Evolutionary conservation across 2,888 invertebrate species (phyloP).

Genomic region (Andrena bicolor): DNA sequence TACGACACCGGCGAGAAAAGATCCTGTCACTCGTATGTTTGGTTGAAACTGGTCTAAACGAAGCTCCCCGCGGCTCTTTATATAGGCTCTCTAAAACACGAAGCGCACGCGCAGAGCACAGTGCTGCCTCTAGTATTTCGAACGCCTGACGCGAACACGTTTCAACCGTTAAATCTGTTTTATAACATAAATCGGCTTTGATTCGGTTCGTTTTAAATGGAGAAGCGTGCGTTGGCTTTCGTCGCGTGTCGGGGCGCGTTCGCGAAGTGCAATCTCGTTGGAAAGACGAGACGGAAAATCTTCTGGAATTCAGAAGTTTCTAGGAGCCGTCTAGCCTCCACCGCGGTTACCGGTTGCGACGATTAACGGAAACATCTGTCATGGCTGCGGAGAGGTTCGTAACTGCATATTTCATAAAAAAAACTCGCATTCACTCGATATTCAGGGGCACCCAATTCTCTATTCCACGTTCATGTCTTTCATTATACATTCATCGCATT

Average conservation of each 20-base stretch:
- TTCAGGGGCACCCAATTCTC: too few species aligned
- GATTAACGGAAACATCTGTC: neutral
- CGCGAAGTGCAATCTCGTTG: neutral
- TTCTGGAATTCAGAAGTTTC: conserved; percentile 6
- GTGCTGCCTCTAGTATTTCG: conserved; percentile 32
- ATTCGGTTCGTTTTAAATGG: neutral
- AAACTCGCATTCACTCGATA: neutral
- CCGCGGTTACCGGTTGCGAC: neutral
- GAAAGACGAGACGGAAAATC: neutral
- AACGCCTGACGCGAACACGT: conserved; percentile 15
- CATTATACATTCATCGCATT: neutral
- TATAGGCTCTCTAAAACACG: conserved; percentile 63
- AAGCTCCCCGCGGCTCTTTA: conserved; percentile 60
- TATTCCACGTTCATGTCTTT: neutral
- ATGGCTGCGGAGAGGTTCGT: neutral
- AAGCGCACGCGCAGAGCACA: conserved; percentile 67
- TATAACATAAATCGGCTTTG: neutral
- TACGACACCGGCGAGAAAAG: neutral
- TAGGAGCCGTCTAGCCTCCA: neutral
- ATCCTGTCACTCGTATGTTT: neutral
- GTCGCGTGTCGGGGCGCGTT: neutral
- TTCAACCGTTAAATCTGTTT: neutral
- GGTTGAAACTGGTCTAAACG: conserved; percentile 37
- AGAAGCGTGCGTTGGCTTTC: neutral
- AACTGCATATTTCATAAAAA: neutral